Base-by-base conservation (phyloP, 1,140 invertebrate genomes). In the Aphelinus certus region DNA sequence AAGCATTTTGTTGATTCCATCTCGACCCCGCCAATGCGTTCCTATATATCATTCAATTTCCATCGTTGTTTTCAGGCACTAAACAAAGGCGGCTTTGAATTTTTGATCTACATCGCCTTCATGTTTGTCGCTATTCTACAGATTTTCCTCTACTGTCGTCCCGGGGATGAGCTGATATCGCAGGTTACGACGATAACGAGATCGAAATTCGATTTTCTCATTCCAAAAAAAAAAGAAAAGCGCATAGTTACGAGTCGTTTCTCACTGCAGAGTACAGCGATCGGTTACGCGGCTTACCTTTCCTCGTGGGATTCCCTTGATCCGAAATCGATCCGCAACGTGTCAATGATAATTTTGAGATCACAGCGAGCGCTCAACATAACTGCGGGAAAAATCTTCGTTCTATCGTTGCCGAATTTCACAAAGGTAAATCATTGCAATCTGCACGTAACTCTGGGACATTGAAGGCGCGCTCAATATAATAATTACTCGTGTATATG, bases 81-180 rank as follows among this genome's bases (percentile, higher is more conserved):
- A 7, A 66, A 60, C 51, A 49, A 74, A 5, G 70, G 71, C 6
- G 57, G 67, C 2, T 66, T 71, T 10, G 53, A 70, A 45, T 26
- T 66, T n/a, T 9, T 74, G 0, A n/a, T 74, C 3, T 77, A 77
- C 56, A 26, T 74, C 1, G 66, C 67, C 1, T 77, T 73, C 48
- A 53, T 73, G 71, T n/a, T 58, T 5, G 62, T 77, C 7, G 71
- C 68, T 1, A 7, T 74, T 4, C 51, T 77, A 2, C 76, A 77
- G 49, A 77, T 77, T 46, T 77, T 70, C 4, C 57, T 74, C 5
- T 77, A 77, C 72, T 77, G 76, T 10, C 51, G 51, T 56, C 71
- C 76, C 0, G 76, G 71, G 5, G 71, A 77, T 7, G 71, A 71
- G 56, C 10, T 77, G 4, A 73, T 77, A 26, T 42, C 46, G 7